Base-by-base conservation (phyloP, 2,888 invertebrate genomes). In the Nomada goodeniana region DNA sequence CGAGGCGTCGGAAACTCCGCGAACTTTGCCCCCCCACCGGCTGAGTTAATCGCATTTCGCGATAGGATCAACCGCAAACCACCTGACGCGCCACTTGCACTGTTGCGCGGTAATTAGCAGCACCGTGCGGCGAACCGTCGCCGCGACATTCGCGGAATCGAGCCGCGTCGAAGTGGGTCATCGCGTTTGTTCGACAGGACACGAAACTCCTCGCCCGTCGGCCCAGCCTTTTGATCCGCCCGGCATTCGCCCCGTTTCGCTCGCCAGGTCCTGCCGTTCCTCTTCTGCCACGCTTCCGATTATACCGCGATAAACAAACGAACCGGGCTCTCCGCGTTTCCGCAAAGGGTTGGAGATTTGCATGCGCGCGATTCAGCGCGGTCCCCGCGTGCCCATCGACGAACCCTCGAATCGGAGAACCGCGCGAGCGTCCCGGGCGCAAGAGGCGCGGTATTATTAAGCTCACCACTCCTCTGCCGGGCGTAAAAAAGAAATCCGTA, bases 51-150 rank as follows among this genome's bases (percentile, higher is more conserved):
- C 80, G 80, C 50, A 15, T 80, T 79, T 67, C 80, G 71, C 80
- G 80, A 80, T 80, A 80, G 50, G 55, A 81, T 81, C 80, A 53
- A 57, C 68, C 57, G 57, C 78, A 68, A 36, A 59, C 75, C 78
- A 86, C 86, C 86, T 86, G 86, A 85, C 86, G 86, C 59, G 47
- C 64, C 44, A 36, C 55, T 74, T 68, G 52, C 72, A 57, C 75
- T 69, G 64, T 69, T 42, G 72, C 64, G 59, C 80, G 55, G 42
- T 63, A 84, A 86, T 85, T 74, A 85, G 64, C 57, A 13, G 42
- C 64, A 29, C 36, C 53, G 61, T 20, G 44, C 44, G 20, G 29
- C 20, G 42, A 36, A 36, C 36, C 36, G 0, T 36, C 36, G 36
- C 36, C 36, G n/a, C 23, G 57, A 26, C 42, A 75, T 47, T 47